Base-by-base conservation (phyloP, 2,888 invertebrate species). In the Aquatica leii region DNA sequence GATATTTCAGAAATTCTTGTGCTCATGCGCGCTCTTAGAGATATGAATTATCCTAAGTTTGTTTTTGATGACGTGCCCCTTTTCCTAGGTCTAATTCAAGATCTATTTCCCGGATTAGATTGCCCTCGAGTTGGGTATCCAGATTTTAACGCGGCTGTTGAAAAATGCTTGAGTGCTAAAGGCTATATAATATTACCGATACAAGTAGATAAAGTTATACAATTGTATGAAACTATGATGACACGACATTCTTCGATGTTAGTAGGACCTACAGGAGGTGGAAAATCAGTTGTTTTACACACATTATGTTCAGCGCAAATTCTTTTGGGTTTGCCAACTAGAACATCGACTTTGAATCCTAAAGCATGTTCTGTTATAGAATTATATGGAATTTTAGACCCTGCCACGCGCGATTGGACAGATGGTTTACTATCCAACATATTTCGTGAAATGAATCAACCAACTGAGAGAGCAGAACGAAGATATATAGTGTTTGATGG, bases 221-320 rank as follows among this genome's bases (percentile, higher is more conserved):
- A 97, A 81, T 77, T 97, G 79, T 95, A 95, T 78, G 95, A 97
- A 83, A 94, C 95, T 0, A 95, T 96, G 95, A 93, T 94, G 92
- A 95, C 94, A 0, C 87, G 95, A 35, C 95, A 96, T 82, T 94
- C 94, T 53, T 89, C 91, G 2, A 96, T 97, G 95, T 80, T 97
- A 66, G 93, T 96, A 1, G 97, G 97, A 0, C 95, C 95, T 15
- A 96, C 96, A 2, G 95, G 96, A 20, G 95, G 95, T 18, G 97
- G 97, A 14, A 97, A 97, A 84, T 88, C 93, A 1, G 92, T 95
- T 35, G 91, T 97, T 31, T 87, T 95, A 66, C 86, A 91, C 71
- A 87, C 90, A 1, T 82, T 96, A 43, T 88, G 91, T 67, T 89
- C 90, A 74, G 90, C 94, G 9, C 95, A 95, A 81, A 90, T 87